Base-by-base conservation (phyloP, 2,113 vertebrate genomes). In the Narcine bancroftii region DNA sequence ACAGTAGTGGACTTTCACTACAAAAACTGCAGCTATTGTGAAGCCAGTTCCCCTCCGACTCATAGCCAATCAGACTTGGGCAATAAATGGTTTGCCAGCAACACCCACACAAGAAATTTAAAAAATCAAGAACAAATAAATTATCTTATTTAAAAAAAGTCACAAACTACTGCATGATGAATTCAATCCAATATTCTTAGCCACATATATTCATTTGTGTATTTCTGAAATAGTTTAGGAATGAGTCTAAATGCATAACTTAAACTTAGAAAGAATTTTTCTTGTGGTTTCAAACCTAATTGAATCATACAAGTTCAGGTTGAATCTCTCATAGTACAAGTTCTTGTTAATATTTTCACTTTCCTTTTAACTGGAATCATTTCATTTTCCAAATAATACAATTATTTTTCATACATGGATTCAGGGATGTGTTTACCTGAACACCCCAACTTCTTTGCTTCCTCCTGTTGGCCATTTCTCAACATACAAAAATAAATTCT, bases 151-250 rank as follows among this genome's bases (percentile, higher is more conserved):
- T n/a, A 60, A 63, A 36, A 60, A 56, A 87, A 87, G 81, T 17
- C 33, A 19, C n/a, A 87, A 53, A 36, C 53, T 24, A 24, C 89
- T 6, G 11, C 33, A 39, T 36, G 39, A 47, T 91, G 89, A 65
- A 91, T 3, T 47, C 42, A 47, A 47, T 91, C 89, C 89, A 91
- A 91, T 39, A 91, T 91, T 91, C 89, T 69, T 91, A 42, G 63
- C 33, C 33, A 29, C 39, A 45, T 69, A 42, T 42, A 11, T 69
- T 39, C 89, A 91, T 63, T 39, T 26, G 6, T 69, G 11, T 39
- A 91, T 69, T 91, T 66, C 65, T 9, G 13, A 71, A 69, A 71
- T 91, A 53, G 36, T 33, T 29, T 33, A 9, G 3, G 39, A 69
- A 47, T 91, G 89, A 69, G 13, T 91, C 24, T 39, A 42, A 65